Conservation (phyloP, 1,140 invertebrate genomes). For the Drosophila tani region DNA sequence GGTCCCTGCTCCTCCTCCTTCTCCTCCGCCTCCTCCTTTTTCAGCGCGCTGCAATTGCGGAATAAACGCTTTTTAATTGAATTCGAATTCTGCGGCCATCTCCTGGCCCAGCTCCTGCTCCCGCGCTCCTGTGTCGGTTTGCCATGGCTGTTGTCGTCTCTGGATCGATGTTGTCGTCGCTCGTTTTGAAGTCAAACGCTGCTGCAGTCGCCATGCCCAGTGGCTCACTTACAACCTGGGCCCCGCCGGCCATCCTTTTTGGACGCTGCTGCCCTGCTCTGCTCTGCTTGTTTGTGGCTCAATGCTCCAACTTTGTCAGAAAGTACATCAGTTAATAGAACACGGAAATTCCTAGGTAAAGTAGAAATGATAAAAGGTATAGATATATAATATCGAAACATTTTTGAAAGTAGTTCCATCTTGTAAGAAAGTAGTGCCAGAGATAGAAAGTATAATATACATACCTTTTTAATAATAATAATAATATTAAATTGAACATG, state of each 20-base stretch:
- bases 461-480: neutral
- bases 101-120: conserved; percentile 7
- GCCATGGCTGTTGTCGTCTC: conserved; percentile 63
- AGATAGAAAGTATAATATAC: neutral
- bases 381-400: too few relatives aligned
- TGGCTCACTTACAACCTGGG: conserved; percentile 77
- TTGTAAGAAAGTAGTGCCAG: too few relatives aligned
- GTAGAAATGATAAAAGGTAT: neutral
- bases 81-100: conserved; percentile 72
- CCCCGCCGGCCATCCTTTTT: conserved; percentile 72
- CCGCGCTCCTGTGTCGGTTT: conserved; percentile 4
- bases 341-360: neutral
- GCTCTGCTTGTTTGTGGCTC: conserved; percentile 40
- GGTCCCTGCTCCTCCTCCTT: conserved; percentile 39
- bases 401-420: too few relatives aligned
- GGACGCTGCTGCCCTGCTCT: conserved; percentile 22
- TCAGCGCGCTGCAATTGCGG: conserved; percentile 61
- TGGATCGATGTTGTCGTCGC: conserved; percentile 71
- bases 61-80: conserved; percentile 83
- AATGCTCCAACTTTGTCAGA: neutral
- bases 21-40: neutral
- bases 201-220: conserved; percentile 60
- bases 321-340: conserved; percentile 19
- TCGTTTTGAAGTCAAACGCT: conserved; percentile 47
- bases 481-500: too few relatives aligned